phyloP scores from a whole-genome alignment of 2,888 invertebrate genomes.

The Xylota sylvarum region DNA sequence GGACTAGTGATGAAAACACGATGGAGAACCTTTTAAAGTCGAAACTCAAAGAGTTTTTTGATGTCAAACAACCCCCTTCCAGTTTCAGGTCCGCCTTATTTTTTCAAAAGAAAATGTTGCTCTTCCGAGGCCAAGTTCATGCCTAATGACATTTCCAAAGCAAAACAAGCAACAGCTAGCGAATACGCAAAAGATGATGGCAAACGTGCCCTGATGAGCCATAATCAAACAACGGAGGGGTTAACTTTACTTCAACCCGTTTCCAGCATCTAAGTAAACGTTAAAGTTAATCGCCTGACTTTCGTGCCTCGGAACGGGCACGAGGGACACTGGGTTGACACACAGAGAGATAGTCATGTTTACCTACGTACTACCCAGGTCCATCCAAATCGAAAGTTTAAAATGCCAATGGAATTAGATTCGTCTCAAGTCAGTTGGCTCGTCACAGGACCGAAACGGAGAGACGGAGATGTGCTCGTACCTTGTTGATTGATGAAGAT shows the following conservation, averaged over 20 bases:
- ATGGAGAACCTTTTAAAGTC: slow-evolving; percentile 56
- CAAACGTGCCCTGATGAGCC: slow-evolving; percentile 59
- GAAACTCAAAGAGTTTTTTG: slow-evolving; percentile 63
- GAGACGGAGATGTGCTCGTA: slow-evolving; percentile 25
- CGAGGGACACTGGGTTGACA: slow-evolving; percentile 42
- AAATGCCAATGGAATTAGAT: slow-evolving; percentile 72
- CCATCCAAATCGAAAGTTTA: slow-evolving; percentile 46
- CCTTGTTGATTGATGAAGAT: slow-evolving; percentile 73
- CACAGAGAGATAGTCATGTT: slow-evolving; percentile 44
- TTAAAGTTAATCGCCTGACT: slow-evolving; percentile 65
- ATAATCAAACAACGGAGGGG: slow-evolving; percentile 55
- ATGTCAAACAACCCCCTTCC: slow-evolving; percentile 22
- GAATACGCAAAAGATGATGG: slow-evolving; percentile 4
- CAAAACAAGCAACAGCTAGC: slow-evolving; percentile 67
- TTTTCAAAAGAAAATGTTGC: slow-evolving; percentile 36
- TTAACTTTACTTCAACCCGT: slow-evolving; percentile 15
- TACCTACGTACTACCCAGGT: slow-evolving; percentile 38
- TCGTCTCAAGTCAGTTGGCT: slow-evolving; percentile 61
- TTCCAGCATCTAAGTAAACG: slow-evolving; percentile 52
- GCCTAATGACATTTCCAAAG: slow-evolving; percentile 64
- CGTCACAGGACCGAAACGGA: slow-evolving; percentile 9
- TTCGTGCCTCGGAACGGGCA: slow-evolving; percentile 8
- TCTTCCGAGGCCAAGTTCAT: slow-evolving; percentile 51
- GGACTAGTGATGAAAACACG: slow-evolving; percentile 33
- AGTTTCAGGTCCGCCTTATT: neutral